Base-by-base conservation (phyloP, 2,888 invertebrate genomes). In the Pasiphila rectangulata region DNA sequence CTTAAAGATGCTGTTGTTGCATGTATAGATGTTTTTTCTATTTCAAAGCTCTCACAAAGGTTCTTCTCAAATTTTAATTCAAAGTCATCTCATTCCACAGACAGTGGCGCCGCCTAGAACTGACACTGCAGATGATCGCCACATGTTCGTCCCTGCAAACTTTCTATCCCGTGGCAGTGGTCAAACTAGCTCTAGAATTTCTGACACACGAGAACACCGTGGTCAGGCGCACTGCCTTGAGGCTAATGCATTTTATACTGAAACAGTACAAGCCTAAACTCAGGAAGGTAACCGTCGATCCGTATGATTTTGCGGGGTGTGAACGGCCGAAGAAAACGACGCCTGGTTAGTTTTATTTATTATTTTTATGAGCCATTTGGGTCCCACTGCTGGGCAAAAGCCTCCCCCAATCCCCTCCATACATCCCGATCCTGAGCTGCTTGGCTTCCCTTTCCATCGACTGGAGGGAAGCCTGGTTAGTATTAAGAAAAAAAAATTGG, bases 51-150 rank as follows among this genome's bases (percentile, higher is more conserved):
- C n/a, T n/a, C n/a, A n/a, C n/a, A n/a, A n/a, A n/a, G n/a, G n/a
- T n/a, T n/a, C 2, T 9, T 3, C 9, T 9, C n/a, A 9, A 23
- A 9, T 23, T 1, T 24, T 1, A 7, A 27, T 13, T 25, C n/a
- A 7, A 7, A 9, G n/a, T 16, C 4, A n/a, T 1, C n/a, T n/a
- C 4, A 30, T 9, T 32, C 24, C 30, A 0, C 56, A 93, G 94
- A 13, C 95, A 95, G 71, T 97, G 97, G 97, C 92, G 96, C 35
- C 95, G 95, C 55, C 90, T 93, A 38, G 90, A 93, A 56, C 91
- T 96, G 75, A 93, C 93, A 0, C 90, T 95, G 72, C 91, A 92
- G 53, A 92, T 96, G 81, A 79, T 97, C 4, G 90, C 91, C 1
- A 90, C 92, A 63, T 86, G 96, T 46, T 91, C 95, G 0, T 93